These are phyloP conservation scores for Antedon mediterranea DNA, from an alignment of 53 echinoderm and acorn worm species.

Conservation along the genomic window DNA sequence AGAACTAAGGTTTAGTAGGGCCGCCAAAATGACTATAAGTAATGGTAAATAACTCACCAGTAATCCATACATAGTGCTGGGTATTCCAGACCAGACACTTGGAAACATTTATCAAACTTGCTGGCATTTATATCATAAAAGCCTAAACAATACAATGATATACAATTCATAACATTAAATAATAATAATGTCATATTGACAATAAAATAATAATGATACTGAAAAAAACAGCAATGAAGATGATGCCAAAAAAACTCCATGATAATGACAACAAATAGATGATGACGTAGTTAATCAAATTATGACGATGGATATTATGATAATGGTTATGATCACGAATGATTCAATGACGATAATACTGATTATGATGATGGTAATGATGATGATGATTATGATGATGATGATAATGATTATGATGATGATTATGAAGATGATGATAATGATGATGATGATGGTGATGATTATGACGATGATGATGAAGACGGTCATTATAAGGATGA, in stretches of 20 bases:
- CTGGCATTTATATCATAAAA: conserved; percentile 91
- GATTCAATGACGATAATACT: too few species aligned
- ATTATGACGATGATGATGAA: neutral
- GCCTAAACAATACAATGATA: conserved; percentile 31
- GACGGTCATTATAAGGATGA: neutral
- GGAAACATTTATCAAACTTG: conserved; percentile 81
- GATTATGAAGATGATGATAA: neutral
- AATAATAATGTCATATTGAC: too few species aligned
- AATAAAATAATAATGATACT: too few species aligned
- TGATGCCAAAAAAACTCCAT: too few species aligned
- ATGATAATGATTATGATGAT: neutral
- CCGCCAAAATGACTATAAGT: too few species aligned
- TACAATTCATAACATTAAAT: too few species aligned
- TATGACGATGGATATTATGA: too few species aligned
- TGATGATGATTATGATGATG: neutral
- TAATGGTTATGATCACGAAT: too few species aligned
- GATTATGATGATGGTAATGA: neutral
- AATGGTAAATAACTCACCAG: conserved; percentile 37
- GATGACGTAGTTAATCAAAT: too few species aligned
- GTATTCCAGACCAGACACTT: conserved; percentile 76
- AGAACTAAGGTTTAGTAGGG: too few species aligned
- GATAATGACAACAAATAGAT: too few species aligned
- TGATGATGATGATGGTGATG: neutral
- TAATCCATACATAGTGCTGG: conserved; percentile 92
- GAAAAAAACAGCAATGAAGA: too few species aligned